These are phyloP conservation scores for Andinoacara biseriatus DNA, from an alignment of 2,113 vertebrate species.

Conservation along the genomic window DNA sequence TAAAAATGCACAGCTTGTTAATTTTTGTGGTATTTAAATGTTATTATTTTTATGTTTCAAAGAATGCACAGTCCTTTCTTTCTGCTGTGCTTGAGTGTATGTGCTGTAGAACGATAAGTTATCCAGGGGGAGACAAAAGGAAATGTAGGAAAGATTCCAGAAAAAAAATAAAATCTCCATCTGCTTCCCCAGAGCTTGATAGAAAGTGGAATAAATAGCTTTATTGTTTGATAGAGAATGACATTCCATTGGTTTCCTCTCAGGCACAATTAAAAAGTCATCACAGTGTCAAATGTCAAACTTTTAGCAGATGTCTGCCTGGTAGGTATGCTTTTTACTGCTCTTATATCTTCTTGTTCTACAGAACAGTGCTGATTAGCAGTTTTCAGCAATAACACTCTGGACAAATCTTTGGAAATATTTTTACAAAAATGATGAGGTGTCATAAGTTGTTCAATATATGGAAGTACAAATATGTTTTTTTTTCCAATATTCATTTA, in stretches of 20 bases:
- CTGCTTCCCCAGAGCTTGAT: constrained; percentile 3
- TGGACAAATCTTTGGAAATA: not conserved
- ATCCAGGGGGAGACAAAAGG: not conserved
- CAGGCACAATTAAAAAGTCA: constrained; percentile 40
- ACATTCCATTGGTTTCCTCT: constrained; percentile 25
- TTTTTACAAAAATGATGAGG: not conserved
- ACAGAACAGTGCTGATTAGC: not conserved
- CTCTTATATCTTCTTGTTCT: not conserved
- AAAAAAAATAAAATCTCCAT: not conserved
- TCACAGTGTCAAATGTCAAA: constrained; percentile 14
- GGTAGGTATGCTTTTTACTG: not conserved
- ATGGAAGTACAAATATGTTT: not conserved
- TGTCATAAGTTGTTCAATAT: not conserved
- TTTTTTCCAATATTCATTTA: not conserved
- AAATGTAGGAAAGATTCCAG: not conserved
- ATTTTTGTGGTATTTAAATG: constrained; percentile 7
- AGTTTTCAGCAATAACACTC: not conserved
- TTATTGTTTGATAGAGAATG: constrained; percentile 5
- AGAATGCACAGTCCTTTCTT: not conserved
- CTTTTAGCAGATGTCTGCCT: constrained; percentile 4
- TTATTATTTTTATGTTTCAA: not conserved
- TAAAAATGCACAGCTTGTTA: not conserved
- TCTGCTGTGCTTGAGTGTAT: not conserved
- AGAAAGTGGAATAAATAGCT: constrained; percentile 15
- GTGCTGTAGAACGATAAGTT: not conserved